phyloP scores from a whole-genome alignment of 2,113 vertebrate species.

The Choloepus hoffmanni region DNA sequence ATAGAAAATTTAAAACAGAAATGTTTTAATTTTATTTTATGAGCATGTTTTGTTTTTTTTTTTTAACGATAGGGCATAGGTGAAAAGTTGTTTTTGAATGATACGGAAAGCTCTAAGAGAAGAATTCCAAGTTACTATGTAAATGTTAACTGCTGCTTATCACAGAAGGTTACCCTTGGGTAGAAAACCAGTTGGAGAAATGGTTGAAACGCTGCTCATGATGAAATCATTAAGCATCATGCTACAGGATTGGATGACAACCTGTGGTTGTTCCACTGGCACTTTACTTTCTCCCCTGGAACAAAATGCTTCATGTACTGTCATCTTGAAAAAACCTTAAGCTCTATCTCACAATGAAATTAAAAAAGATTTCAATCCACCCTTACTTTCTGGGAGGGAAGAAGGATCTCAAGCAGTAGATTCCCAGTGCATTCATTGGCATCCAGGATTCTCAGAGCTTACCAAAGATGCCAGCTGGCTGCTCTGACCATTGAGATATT shows the following conservation, averaged over 20 bases:
- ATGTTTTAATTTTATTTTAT: not conserved
- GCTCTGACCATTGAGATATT: not conserved
- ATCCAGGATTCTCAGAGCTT: not conserved
- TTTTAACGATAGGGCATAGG: not conserved
- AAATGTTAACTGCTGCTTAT: not conserved
- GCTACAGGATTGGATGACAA: not conserved
- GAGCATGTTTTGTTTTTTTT: not conserved
- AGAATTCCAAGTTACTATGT: not conserved
- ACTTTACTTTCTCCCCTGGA: not conserved
- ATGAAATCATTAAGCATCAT: fast-evolving
- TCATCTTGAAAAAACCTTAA: not conserved
- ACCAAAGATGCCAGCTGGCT: not conserved
- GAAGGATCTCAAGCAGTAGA: not conserved
- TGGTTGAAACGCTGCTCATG: not conserved
- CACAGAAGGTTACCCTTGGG: not conserved
- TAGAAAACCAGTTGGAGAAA: not conserved
- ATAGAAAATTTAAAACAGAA: not conserved
- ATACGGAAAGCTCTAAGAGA: too few species aligned
- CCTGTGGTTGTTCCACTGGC: fast-evolving
- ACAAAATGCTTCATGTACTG: not conserved
- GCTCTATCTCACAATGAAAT: not conserved
- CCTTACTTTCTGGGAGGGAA: not conserved
- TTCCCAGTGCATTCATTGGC: fast-evolving
- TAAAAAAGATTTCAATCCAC: not conserved
- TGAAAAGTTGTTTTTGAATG: not conserved